phyloP scores from a whole-genome alignment of 2,888 invertebrate genomes.

The Anagyrus pseudococci region DNA sequence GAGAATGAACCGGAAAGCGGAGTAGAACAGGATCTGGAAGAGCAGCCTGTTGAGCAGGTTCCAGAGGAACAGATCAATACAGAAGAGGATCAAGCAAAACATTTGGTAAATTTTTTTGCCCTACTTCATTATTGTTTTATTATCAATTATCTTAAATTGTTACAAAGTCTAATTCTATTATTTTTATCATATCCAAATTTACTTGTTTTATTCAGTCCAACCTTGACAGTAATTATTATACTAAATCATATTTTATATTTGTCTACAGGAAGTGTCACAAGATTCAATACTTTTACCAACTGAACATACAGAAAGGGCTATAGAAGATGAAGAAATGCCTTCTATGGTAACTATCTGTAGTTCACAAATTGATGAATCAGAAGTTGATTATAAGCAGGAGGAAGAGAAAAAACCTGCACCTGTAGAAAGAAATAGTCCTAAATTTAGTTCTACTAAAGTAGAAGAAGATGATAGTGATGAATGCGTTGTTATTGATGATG shows the following conservation, averaged over 20 bases:
- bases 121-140: too few relatives aligned
- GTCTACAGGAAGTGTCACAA: slow-evolving; percentile 22
- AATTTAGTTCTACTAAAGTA: slow-evolving; percentile 44
- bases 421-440: slow-evolving; percentile 7
- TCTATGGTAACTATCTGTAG: slow-evolving; percentile 49
- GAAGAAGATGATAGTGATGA: slow-evolving; percentile 46
- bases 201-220: too few relatives aligned
- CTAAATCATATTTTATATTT: too few relatives aligned
- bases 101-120: slow-evolving; percentile 13
- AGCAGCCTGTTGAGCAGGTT: not conserved
- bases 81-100: not conserved
- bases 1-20: not conserved
- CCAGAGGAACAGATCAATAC: not conserved
- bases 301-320: slow-evolving; percentile 9
- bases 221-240: too few relatives aligned
- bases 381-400: slow-evolving; percentile 19
- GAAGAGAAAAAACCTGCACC: slow-evolving; percentile 12
- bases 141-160: too few relatives aligned
- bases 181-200: not conserved
- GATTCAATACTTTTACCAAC: slow-evolving; percentile 18
- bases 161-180: too few relatives aligned
- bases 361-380: slow-evolving; percentile 46
- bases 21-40: not conserved
- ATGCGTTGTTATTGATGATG: slow-evolving; percentile 49
- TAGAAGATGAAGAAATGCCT: slow-evolving; percentile 56